Base-by-base conservation (phyloP, 2,888 invertebrate genomes). In the Diadegma fenestrale region DNA sequence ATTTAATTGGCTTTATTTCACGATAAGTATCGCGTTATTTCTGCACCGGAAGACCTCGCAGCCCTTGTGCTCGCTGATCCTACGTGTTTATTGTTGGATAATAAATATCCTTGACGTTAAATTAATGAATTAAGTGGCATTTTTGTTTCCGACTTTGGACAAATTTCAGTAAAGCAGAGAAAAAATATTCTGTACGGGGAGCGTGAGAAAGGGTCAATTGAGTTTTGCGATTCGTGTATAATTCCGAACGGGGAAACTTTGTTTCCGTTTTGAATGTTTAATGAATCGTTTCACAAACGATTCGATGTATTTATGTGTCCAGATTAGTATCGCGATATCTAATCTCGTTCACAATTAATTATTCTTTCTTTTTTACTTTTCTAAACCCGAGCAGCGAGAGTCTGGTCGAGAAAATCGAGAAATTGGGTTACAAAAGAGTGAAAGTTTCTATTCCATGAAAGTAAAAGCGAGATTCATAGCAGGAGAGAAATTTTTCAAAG, bases 401-500 rank as follows among this genome's bases (percentile, higher is more conserved):
- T 75, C 78, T 51, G 30, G 58, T 30, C 54, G 43, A 43, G 61
- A 54, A 79, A 64, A 41, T 26, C 68, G 73, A 63, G 79, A 71
- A 85, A 85, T 79, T 85, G 75, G 82, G 82, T 79, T 85, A 79
- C 75, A 64, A 82, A 63, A 71, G 64, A 85, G 82, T 82, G 85
- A 85, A 85, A 85, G 85, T 85, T 76, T 8, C 58, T 66, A 48
- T 37, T n/a, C 12, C 26, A 41, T 14, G 63, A 61, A 43, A 41
- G 22, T 41, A 33, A 61, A 63, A 75, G 75, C 37, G 33, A n/a
- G 17, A 19, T 30, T 61, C 45, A 75, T 63, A 73, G 69, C 41
- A 43, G 41, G 41, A 75, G 76, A 76, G 71, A 79, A 75, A 84
- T 80, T 80, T 63, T 78, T 41, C 66, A 48, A 30, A 41, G 45